phyloP scores from a whole-genome alignment of 2,888 invertebrate species.

The Callyntrura guangdongensis region DNA sequence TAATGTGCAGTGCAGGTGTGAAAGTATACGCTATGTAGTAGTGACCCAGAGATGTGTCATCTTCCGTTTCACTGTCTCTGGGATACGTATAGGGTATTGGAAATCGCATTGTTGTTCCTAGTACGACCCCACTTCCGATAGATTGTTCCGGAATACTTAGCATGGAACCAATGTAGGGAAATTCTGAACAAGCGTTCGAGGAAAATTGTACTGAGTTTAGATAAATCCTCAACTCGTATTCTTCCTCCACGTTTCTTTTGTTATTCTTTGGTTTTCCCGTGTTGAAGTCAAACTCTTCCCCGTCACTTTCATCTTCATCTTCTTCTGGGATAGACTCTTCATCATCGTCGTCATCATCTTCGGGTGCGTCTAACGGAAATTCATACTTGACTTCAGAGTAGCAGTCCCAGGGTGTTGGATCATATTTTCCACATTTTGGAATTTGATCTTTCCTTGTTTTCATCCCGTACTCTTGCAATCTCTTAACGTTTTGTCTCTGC shows the following conservation, averaged over 20 bases:
- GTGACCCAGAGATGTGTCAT: constrained; percentile 32
- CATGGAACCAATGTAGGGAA: constrained; percentile 74
- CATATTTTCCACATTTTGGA: constrained; percentile 37
- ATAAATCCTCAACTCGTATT: constrained; percentile 87
- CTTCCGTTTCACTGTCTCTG: constrained; percentile 3
- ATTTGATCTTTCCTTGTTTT: constrained; percentile 68
- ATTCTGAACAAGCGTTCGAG: constrained; percentile 81
- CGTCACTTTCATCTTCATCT: constrained; percentile 66
- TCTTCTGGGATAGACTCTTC: constrained; percentile 3
- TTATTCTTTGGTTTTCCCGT: constrained; percentile 11
- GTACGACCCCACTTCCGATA: constrained; percentile 75
- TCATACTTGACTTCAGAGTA: constrained; percentile 82
- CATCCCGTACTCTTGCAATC: constrained; percentile 75
- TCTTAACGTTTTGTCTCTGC: constrained; percentile 81
- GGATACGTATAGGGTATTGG: constrained; percentile 64
- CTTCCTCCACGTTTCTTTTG: constrained; percentile 84
- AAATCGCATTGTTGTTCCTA: constrained; percentile 81
- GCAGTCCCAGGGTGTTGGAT: constrained; percentile 80
- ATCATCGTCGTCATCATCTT: constrained; percentile 73
- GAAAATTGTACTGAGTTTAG: constrained; percentile 88
- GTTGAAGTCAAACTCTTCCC: constrained; percentile 5
- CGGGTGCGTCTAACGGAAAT: constrained; percentile 48
- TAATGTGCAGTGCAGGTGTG: constrained; percentile 79
- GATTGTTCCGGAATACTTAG: constrained; percentile 62
- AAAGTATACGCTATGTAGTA: constrained; percentile 77